These are phyloP conservation scores for Peromyscus leucopus DNA, from an alignment of 2,113 vertebrate species.

Conservation along the genomic window DNA sequence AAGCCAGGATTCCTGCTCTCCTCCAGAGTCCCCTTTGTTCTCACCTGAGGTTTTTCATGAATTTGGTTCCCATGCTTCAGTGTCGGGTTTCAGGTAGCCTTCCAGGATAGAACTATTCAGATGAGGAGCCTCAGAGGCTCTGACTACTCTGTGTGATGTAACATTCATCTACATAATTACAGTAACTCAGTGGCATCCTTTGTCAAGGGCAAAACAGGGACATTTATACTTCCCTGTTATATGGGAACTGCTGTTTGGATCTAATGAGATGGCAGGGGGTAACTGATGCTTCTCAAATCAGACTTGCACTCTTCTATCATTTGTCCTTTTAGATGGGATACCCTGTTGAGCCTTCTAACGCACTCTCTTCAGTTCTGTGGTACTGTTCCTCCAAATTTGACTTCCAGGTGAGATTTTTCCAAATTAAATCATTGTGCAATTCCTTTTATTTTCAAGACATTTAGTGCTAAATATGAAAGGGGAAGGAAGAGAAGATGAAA, in stretches of 20 bases:
- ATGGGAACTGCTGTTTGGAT: slow-evolving; percentile 60
- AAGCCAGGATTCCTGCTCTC: neutral
- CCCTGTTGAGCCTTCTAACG: neutral
- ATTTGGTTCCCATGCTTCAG: neutral
- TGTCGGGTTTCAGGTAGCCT: neutral
- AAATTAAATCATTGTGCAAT: neutral
- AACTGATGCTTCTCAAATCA: neutral
- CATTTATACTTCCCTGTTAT: slow-evolving; percentile 52
- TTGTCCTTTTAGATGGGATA: neutral
- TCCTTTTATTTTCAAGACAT: neutral
- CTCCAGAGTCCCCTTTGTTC: neutral
- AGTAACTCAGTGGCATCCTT: slow-evolving; percentile 44
- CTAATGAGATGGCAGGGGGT: slow-evolving; percentile 39
- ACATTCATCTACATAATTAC: slow-evolving; percentile 49
- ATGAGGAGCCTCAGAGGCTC: neutral
- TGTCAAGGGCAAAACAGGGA: slow-evolving; percentile 62
- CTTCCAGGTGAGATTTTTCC: neutral
- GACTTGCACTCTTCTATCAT: neutral
- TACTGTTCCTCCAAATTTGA: neutral
- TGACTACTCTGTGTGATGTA: neutral
- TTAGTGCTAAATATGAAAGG: slow-evolving; percentile 22
- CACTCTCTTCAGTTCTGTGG: neutral
- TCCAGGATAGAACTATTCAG: neutral
- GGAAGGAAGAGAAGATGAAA: neutral
- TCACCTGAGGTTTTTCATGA: neutral